A percentile compares a stretch with the other conserved stretches of the same genome.
These are phyloP conservation scores for Lucifuga dentata DNA, from an alignment of 2,113 vertebrate genomes.

Conservation along the genomic window DNA sequence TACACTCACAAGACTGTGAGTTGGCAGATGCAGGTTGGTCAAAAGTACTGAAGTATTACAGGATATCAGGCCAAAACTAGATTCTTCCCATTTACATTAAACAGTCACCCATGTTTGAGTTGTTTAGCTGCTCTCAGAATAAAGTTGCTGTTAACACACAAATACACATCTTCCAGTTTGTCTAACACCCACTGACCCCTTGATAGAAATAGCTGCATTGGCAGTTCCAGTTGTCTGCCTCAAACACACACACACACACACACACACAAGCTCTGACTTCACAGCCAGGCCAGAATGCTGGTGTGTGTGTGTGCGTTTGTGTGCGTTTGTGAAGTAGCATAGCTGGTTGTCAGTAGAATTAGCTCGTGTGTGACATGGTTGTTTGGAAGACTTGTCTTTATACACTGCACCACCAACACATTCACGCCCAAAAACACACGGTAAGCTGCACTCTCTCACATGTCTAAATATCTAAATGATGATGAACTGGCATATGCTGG, in stretches of 20 bases:
- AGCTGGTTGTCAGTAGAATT: conserved; percentile 65
- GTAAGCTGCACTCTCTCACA: conserved; percentile 4
- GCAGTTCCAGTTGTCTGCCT: conserved; percentile 53
- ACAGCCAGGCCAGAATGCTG: conserved; percentile 11
- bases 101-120: conserved; percentile 7
- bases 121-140: conserved; percentile 35
- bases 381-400: conserved; percentile 60
- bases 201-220: conserved; percentile 68
- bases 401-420: conserved; percentile 35
- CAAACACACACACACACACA: conserved; percentile 25
- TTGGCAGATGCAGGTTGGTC: no score
- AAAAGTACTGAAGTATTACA: no score
- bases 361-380: conserved; percentile 53
- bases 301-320: conserved; percentile 32
- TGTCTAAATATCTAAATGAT: background rate
- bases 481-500: background rate
- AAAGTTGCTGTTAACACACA: conserved; percentile 48
- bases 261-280: conserved; percentile 16
- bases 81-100: background rate
- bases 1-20: background rate
- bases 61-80: background rate
- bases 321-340: conserved; percentile 29
- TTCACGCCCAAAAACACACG: background rate
- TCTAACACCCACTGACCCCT: conserved; percentile 56
- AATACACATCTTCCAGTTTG: conserved; percentile 27